These are phyloP conservation scores for Varecia variegata DNA, from an alignment of 2,797 vertebrate genomes.

Conservation along the genomic window DNA sequence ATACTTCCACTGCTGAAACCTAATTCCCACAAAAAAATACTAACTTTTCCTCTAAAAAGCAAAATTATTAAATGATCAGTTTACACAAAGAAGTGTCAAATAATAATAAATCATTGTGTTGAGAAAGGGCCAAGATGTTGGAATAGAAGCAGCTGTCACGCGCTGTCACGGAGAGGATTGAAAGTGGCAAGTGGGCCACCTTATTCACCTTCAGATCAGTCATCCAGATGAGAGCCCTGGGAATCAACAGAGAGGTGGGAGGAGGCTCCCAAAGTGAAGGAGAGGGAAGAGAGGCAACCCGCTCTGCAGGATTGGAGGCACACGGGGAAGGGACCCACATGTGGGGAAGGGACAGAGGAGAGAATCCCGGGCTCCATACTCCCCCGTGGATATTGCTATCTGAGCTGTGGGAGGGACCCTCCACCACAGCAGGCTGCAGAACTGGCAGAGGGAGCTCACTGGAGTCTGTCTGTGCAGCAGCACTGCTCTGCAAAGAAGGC, in stretches of 20 bases:
- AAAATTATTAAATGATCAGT: neutral
- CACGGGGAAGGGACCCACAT: neutral
- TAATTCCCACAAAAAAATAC: neutral
- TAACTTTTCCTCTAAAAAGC: slow-evolving; percentile 32
- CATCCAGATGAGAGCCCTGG: neutral
- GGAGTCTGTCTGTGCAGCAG: neutral
- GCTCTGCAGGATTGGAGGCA: no score
- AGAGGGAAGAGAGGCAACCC: neutral
- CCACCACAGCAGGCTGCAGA: neutral
- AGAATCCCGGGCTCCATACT: accelerated
- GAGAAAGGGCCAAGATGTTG: neutral
- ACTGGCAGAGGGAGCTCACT: neutral
- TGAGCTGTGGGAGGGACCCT: neutral
- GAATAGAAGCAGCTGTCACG: neutral
- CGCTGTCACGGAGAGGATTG: neutral
- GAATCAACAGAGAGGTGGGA: neutral
- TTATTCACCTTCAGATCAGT: neutral
- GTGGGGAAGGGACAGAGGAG: neutral
- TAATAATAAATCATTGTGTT: neutral
- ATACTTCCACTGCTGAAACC: neutral
- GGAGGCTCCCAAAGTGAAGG: neutral
- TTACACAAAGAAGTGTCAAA: neutral
- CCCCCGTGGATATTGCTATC: neutral
- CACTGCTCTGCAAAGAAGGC: neutral
- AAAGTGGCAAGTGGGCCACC: neutral